Evolutionary conservation across 2,888 invertebrate genomes (phyloP).

Genomic region (Rhopalosiphum nymphaeae): DNA sequence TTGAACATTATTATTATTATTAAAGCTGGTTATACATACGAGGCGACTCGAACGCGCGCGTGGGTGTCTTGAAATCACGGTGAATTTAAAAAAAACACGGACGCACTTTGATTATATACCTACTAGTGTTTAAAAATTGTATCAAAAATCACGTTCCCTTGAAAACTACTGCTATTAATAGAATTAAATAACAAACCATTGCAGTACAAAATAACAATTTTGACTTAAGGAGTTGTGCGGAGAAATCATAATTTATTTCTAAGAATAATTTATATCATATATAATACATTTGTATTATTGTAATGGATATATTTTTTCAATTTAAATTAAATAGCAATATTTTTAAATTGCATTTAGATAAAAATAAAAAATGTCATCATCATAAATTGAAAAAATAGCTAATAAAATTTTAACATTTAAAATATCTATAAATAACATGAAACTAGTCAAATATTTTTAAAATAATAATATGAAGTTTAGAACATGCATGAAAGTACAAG

Average conservation of each 20-base stretch:
- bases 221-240: fast-evolving
- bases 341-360: background rate
- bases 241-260: background rate
- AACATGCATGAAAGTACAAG: background rate
- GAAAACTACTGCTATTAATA: too few species aligned
- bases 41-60: too few species aligned
- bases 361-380: background rate
- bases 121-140: too few species aligned
- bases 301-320: background rate
- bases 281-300: background rate
- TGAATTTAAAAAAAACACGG: background rate
- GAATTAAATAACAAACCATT: background rate
- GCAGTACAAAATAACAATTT: background rate
- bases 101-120: too few species aligned
- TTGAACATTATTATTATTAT: background rate
- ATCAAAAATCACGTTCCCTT: too few species aligned
- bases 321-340: background rate
- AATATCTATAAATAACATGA: background rate
- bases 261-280: background rate
- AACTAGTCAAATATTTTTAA: background rate
- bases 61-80: too few species aligned
- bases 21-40: too few species aligned
- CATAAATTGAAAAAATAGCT: background rate
- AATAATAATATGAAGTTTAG: background rate
- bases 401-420: background rate